Percentiles rank a stretch among this genome's conserved stretches.
Evolutionary conservation across 1,140 invertebrate species (phyloP).

Genomic region (Bombus picipes): DNA sequence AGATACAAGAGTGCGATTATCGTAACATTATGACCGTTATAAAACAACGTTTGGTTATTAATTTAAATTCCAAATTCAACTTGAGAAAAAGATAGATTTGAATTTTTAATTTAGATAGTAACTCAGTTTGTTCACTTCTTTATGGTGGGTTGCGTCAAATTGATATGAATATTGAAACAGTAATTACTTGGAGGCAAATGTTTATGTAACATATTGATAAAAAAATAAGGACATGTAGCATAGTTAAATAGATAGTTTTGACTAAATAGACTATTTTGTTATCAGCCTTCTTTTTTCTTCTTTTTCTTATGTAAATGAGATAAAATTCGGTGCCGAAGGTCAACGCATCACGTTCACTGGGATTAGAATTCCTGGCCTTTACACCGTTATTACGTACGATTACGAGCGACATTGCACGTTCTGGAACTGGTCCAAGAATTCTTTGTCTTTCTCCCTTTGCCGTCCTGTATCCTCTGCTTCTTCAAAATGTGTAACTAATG

Average conservation of each 20-base stretch:
- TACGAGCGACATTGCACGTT: constrained; percentile 41
- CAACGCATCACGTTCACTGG: constrained; percentile 18
- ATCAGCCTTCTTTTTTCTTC: background rate
- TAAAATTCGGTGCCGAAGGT: constrained; percentile 43
- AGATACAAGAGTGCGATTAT: background rate
- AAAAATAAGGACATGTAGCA: background rate
- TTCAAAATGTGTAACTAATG: constrained; percentile 53
- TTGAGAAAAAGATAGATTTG: background rate
- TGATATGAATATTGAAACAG: background rate
- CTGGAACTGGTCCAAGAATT: constrained; percentile 59
- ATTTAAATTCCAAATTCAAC: background rate
- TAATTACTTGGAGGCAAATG: no score
- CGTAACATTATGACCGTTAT: background rate
- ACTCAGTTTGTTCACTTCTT: no score
- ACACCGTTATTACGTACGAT: constrained; percentile 37
- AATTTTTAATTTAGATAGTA: no score
- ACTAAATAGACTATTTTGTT: background rate
- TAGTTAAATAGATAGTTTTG: background rate
- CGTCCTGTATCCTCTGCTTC: constrained; percentile 7
- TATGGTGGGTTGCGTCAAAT: background rate
- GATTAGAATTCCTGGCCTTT: constrained; percentile 41
- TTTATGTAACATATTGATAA: background rate
- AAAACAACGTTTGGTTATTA: background rate
- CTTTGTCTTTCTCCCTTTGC: constrained; percentile 11
- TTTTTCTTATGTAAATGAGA: background rate